phyloP scores from a whole-genome alignment of 2,888 invertebrate genomes.

The Heterodera filipjevi region DNA sequence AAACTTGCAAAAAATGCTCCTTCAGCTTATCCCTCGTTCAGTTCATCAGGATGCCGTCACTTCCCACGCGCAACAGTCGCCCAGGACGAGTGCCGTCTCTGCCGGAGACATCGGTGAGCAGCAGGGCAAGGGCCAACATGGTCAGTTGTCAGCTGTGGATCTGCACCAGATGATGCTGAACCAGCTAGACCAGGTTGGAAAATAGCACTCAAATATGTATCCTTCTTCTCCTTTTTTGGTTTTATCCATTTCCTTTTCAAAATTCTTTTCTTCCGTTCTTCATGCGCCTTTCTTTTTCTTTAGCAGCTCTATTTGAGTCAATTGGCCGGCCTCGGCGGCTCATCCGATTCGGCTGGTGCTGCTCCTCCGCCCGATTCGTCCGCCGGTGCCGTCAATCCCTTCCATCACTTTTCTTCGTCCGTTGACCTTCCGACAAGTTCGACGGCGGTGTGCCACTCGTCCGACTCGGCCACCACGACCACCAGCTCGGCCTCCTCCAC shows the following conservation, averaged over 20 bases:
- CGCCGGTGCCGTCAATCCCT: not conserved
- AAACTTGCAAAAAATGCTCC: too few species aligned
- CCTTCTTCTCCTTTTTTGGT: too few species aligned
- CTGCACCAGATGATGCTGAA: slow-evolving; percentile 25
- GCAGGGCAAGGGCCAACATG: slow-evolving; percentile 13
- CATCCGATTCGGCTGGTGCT: not conserved
- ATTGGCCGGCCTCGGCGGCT: slow-evolving; percentile 12
- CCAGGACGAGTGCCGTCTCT: not conserved
- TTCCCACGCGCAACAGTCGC: not conserved
- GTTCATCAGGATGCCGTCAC: slow-evolving; percentile 21
- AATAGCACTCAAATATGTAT: not conserved
- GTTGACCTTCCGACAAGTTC: not conserved
- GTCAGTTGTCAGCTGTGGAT: slow-evolving; percentile 19
- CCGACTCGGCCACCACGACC: slow-evolving; percentile 24
- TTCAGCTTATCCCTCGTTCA: not conserved
- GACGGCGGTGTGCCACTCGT: not conserved
- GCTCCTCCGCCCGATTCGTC: slow-evolving; percentile 9
- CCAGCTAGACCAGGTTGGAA: slow-evolving; percentile 20
- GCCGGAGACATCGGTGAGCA: not conserved
- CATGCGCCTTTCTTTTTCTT: not conserved
- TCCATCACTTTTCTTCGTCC: slow-evolving; percentile 6
- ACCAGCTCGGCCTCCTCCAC: slow-evolving; percentile 4
- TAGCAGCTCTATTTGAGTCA: slow-evolving; percentile 22
- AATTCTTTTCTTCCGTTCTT: not conserved
- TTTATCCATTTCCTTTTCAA: not conserved